Evolutionary conservation across 2,797 vertebrate species (phyloP).

Genomic region (Mycteria americana): DNA sequence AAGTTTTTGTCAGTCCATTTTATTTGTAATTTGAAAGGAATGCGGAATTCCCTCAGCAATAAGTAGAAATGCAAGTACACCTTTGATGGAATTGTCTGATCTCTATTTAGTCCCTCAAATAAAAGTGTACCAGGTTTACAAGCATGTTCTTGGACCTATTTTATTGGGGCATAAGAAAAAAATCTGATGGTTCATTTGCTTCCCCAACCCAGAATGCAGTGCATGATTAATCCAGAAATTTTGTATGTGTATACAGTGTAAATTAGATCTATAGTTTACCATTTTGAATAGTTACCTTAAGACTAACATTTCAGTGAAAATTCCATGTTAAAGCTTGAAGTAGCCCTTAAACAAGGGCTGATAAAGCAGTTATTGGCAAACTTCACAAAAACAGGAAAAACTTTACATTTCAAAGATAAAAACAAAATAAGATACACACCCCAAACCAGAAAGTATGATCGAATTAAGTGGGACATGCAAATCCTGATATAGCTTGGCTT

Average conservation of each 20-base stretch:
- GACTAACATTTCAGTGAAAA: neutral
- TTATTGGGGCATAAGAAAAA: neutral
- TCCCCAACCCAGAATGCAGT: neutral
- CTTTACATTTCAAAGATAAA: slow-evolving; percentile 16
- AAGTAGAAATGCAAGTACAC: neutral
- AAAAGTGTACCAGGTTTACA: neutral
- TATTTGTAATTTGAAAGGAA: neutral
- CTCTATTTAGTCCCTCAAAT: neutral
- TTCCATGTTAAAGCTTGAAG: neutral
- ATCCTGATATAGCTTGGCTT: slow-evolving; percentile 22
- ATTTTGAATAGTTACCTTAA: neutral
- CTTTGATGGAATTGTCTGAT: neutral
- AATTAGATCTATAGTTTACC: neutral
- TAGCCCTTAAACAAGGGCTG: neutral
- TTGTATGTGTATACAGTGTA: neutral
- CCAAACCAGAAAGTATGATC: neutral
- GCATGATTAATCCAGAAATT: neutral
- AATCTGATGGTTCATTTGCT: neutral
- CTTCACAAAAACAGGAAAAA: neutral
- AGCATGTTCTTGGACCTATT: neutral
- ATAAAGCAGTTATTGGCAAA: neutral
- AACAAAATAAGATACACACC: neutral
- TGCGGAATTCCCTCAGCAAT: neutral
- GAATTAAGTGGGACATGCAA: slow-evolving; percentile 32
- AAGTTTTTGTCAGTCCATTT: neutral